A percentile compares a stretch with the other conserved stretches of the same genome.
These are phyloP conservation scores for Aurelia coerulea DNA, from an alignment of 30 jellyfish, hydroid and myxozoan species.

Conservation along the genomic window DNA sequence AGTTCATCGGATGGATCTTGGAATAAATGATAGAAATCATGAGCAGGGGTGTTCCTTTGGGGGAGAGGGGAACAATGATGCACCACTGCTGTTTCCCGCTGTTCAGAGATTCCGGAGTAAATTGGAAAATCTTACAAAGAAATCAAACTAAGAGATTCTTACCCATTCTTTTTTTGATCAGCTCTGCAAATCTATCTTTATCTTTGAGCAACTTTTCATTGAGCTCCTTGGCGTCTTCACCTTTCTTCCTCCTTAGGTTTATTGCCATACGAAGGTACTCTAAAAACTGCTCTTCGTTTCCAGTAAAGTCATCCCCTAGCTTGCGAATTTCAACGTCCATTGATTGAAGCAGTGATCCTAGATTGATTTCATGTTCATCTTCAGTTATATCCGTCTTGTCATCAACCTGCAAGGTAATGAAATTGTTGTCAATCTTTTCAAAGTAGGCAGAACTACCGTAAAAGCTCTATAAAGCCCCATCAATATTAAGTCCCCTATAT, in stretches of 20 bases:
- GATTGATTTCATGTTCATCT: slow-evolving; percentile 42
- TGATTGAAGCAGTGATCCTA: slow-evolving; percentile 56
- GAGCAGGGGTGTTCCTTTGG: too few relatives aligned
- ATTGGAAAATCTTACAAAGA: too few relatives aligned
- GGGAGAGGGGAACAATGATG: too few relatives aligned
- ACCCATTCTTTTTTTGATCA: slow-evolving; percentile 38
- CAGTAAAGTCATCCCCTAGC: slow-evolving; percentile 44
- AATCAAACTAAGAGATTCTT: background rate
- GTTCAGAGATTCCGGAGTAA: too few relatives aligned
- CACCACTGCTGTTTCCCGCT: too few relatives aligned
- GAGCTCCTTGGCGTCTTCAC: background rate
- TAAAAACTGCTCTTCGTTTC: slow-evolving; percentile 50
- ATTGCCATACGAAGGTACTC: slow-evolving; percentile 34
- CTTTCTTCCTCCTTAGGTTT: background rate
- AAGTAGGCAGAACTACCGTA: too few relatives aligned
- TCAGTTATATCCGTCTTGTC: slow-evolving; percentile 30
- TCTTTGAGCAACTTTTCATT: slow-evolving; percentile 27
- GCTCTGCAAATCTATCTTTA: slow-evolving; percentile 40
- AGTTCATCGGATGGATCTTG: background rate
- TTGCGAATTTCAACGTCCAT: slow-evolving; percentile 59
- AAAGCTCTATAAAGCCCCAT: too few relatives aligned
- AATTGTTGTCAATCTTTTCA: background rate
- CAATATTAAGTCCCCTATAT: too few relatives aligned
- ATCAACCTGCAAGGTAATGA: slow-evolving; percentile 23
- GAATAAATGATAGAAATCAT: too few relatives aligned